Conservation (phyloP, 2,113 vertebrate genomes). For the Thamnophis sirtalis region DNA sequence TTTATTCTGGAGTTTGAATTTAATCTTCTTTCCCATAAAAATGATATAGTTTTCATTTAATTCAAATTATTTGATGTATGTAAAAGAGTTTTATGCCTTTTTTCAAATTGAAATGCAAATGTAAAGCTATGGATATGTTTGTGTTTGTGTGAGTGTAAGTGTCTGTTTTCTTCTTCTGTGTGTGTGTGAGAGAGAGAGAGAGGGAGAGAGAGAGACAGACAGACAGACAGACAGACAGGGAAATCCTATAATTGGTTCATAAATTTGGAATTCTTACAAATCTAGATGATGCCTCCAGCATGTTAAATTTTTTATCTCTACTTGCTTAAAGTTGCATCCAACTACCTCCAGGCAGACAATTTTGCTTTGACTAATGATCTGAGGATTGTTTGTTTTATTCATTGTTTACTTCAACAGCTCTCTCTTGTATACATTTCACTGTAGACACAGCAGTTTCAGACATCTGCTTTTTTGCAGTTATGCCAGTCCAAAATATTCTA, state of each 20-base stretch:
- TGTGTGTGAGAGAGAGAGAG: background rate
- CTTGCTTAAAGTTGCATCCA: background rate
- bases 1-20: background rate
- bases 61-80: background rate
- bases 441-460: slow-evolving; percentile 16
- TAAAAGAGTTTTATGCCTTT: background rate
- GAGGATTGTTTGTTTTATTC: background rate
- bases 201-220: no score
- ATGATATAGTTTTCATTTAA: background rate
- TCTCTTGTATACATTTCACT: slow-evolving; percentile 26
- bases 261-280: background rate
- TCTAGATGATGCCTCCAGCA: background rate
- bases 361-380: background rate
- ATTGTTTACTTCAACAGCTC: background rate
- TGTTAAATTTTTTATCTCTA: slow-evolving; percentile 4
- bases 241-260: background rate
- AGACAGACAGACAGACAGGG: no score
- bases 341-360: background rate
- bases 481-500: slow-evolving; percentile 2
- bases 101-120: background rate
- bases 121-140: background rate
- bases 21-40: background rate
- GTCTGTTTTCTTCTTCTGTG: no score
- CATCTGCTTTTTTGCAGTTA: background rate
- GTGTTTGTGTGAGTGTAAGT: background rate